phyloP scores from a whole-genome alignment of 2,888 invertebrate genomes.

The Stictocephala bisonia region DNA sequence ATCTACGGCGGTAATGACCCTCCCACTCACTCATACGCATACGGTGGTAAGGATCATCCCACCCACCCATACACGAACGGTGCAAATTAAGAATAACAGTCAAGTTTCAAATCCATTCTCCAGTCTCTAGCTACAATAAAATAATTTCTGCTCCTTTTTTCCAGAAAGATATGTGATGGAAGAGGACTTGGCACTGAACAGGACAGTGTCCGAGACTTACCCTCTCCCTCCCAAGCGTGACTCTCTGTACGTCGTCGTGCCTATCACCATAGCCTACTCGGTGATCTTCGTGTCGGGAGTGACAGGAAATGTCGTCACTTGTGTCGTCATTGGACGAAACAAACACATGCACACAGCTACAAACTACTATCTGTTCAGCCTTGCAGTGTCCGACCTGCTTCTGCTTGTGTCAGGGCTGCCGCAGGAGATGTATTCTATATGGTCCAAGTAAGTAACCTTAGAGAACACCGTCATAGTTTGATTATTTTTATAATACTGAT shows the following conservation, averaged over 20 bases:
- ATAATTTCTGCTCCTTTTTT: too few relatives aligned
- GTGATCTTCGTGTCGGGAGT: constrained; percentile 84
- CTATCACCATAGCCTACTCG: constrained; percentile 80
- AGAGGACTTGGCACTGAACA: neutral
- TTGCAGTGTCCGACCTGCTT: constrained; percentile 85
- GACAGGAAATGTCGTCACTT: constrained; percentile 85
- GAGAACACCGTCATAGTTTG: too few relatives aligned
- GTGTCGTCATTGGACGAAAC: constrained; percentile 84
- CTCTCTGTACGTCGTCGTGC: constrained; percentile 73
- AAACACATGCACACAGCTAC: constrained; percentile 86
- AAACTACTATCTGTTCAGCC: constrained; percentile 85
- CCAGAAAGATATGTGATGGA: constrained; percentile 9
- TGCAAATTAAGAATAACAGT: too few relatives aligned
- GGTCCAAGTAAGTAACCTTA: constrained; percentile 71
- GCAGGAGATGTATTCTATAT: constrained; percentile 82
- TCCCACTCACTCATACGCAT: too few relatives aligned
- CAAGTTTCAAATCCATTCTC: too few relatives aligned
- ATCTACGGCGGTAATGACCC: too few relatives aligned
- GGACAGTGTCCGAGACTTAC: neutral
- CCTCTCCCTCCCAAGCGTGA: constrained; percentile 63
- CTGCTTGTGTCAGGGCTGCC: constrained; percentile 83
- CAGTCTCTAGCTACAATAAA: too few relatives aligned
- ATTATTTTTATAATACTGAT: too few relatives aligned
- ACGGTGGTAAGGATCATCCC: too few relatives aligned
- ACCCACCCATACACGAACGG: too few relatives aligned